These are phyloP conservation scores for Rugalucina vietnamica DNA, from an alignment of 2,888 invertebrate genomes.

Conservation along the genomic window DNA sequence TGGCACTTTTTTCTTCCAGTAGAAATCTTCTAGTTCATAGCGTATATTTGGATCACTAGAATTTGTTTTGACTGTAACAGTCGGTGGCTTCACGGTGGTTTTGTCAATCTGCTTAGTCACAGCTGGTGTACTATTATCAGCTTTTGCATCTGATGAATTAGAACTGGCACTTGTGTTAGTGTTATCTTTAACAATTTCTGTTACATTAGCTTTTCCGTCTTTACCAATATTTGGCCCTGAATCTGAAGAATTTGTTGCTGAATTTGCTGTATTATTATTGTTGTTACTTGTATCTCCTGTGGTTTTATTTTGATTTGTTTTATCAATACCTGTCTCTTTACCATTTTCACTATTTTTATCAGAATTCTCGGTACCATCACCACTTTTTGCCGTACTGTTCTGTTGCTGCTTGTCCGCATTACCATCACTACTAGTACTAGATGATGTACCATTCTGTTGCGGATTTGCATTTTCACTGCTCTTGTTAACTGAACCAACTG, in stretches of 20 bases:
- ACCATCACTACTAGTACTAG: background rate
- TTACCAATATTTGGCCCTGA: background rate
- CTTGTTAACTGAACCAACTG: background rate
- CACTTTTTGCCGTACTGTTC: too few relatives aligned
- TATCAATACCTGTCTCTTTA: background rate
- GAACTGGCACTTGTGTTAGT: background rate
- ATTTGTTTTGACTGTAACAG: background rate
- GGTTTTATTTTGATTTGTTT: background rate
- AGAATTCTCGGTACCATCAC: too few relatives aligned
- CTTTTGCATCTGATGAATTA: background rate
- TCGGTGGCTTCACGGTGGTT: background rate
- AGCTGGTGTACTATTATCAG: background rate
- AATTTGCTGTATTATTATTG: background rate
- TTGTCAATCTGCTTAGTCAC: background rate
- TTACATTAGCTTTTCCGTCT: background rate
- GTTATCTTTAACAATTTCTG: background rate
- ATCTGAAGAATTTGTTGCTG: background rate
- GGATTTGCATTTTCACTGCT: background rate
- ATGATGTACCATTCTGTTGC: background rate
- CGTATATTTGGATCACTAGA: background rate
- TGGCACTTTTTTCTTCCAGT: slow-evolving; percentile 46
- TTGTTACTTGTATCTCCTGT: background rate
- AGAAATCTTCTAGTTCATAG: slow-evolving; percentile 31
- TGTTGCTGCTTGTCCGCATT: too few relatives aligned
- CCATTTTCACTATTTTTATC: background rate